phyloP scores from a whole-genome alignment of 2,113 vertebrate genomes.

The Narcine bancroftii region DNA sequence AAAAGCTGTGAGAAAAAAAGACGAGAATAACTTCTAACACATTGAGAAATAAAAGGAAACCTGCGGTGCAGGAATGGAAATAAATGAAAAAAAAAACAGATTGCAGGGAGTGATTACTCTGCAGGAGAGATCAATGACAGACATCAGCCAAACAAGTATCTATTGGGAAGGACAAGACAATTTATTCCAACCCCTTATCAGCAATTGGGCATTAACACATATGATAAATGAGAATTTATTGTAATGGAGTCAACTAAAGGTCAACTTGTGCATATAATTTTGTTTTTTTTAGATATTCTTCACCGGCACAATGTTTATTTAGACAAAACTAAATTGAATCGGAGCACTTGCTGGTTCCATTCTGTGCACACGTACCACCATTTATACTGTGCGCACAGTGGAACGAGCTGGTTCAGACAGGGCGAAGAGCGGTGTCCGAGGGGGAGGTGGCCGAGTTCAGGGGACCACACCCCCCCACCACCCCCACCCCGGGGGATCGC shows the following conservation, averaged over 20 bases:
- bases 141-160: slow-evolving; percentile 31
- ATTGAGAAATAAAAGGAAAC: slow-evolving; percentile 12
- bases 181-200: slow-evolving; percentile 49
- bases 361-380: neutral
- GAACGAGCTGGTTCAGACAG: neutral
- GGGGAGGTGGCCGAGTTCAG: no score
- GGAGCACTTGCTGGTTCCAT: neutral
- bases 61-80: slow-evolving; percentile 34
- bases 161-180: slow-evolving; percentile 40
- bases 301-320: slow-evolving; percentile 59
- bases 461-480: no score
- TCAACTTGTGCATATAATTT: slow-evolving; percentile 60
- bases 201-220: slow-evolving; percentile 41
- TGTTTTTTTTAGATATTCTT: slow-evolving; percentile 57
- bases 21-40: slow-evolving; percentile 28
- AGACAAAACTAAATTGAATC: slow-evolving; percentile 42
- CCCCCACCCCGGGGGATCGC: no score
- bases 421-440: neutral
- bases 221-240: slow-evolving; percentile 59
- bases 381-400: neutral
- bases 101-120: slow-evolving; percentile 34
- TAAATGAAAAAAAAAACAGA: slow-evolving; percentile 32
- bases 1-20: slow-evolving; percentile 34
- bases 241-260: slow-evolving; percentile 64
- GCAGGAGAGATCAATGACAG: slow-evolving; percentile 32